phyloP scores from a whole-genome alignment of 2,797 vertebrate genomes.

The Eurystomus glaucurus region DNA sequence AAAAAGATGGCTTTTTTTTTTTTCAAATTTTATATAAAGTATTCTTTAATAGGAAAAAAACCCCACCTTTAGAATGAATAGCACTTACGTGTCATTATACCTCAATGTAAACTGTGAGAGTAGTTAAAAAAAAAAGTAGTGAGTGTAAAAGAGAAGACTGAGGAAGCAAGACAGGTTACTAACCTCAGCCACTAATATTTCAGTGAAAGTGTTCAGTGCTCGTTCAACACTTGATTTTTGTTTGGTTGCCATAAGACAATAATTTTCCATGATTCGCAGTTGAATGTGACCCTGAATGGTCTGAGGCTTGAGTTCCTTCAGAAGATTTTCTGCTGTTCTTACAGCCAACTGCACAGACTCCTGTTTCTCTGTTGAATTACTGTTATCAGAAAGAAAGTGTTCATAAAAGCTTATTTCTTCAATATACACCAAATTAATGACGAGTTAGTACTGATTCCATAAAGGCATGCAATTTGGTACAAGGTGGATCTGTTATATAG shows the following conservation, averaged over 20 bases:
- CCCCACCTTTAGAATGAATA: background rate
- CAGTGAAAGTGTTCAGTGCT: conserved; percentile 92
- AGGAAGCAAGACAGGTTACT: conserved; percentile 64
- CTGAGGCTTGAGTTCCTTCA: conserved; percentile 96
- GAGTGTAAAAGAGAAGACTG: background rate
- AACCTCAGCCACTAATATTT: conserved; percentile 94
- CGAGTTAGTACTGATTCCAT: background rate
- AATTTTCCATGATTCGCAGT: conserved; percentile 94
- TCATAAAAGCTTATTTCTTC: background rate
- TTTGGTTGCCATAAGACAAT: conserved; percentile 94
- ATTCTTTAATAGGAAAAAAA: background rate
- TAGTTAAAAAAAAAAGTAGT: background rate
- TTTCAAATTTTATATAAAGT: background rate
- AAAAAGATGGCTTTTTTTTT: background rate
- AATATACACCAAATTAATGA: background rate
- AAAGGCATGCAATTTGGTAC: background rate
- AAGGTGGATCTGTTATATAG: background rate
- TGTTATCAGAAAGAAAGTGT: conserved; percentile 65
- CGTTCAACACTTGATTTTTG: conserved; percentile 93
- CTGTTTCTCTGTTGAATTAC: conserved; percentile 95
- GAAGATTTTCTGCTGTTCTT: conserved; percentile 95
- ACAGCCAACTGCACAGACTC: conserved; percentile 96
- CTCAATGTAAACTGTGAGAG: background rate
- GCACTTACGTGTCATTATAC: background rate
- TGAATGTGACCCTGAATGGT: conserved; percentile 91